Conservation (phyloP, 2,888 invertebrate genomes). For the Hirtodrosophila trivittata region DNA sequence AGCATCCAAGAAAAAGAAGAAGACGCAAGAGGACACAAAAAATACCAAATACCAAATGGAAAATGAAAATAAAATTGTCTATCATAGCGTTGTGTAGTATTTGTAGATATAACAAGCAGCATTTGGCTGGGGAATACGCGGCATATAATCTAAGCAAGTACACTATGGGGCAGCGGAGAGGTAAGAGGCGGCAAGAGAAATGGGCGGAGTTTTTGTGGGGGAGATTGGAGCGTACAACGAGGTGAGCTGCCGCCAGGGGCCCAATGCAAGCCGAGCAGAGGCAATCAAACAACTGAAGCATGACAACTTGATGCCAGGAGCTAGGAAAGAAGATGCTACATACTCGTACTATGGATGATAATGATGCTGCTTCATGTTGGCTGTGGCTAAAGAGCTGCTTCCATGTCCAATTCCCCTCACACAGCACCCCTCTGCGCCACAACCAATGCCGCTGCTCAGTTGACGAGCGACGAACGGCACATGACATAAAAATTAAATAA, state of each 20-base stretch:
- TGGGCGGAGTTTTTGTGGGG: not conserved
- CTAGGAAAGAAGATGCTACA: slow-evolving; percentile 45
- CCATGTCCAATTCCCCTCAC: not conserved
- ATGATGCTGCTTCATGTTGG: slow-evolving; percentile 16
- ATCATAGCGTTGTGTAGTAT: slow-evolving; percentile 29
- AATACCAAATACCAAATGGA: slow-evolving; percentile 50
- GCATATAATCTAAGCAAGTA: slow-evolving; percentile 38
- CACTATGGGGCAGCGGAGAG: not conserved
- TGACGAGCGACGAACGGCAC: slow-evolving; percentile 66
- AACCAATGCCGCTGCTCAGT: slow-evolving; percentile 14
- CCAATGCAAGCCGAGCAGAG: slow-evolving; percentile 72
- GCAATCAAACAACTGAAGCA: slow-evolving; percentile 78
- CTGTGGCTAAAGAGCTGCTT: slow-evolving; percentile 2
- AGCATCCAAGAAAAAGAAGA: not conserved
- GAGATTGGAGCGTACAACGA: slow-evolving; percentile 25
- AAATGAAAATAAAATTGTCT: slow-evolving; percentile 69
- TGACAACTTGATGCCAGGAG: slow-evolving; percentile 78
- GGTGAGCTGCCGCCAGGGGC: slow-evolving; percentile 62
- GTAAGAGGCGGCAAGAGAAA: not conserved
- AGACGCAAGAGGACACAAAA: slow-evolving; percentile 6
- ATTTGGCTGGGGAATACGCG: slow-evolving; percentile 63
- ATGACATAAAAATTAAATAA: slow-evolving; percentile 78
- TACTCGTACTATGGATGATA: slow-evolving; percentile 4
- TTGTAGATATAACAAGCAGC: slow-evolving; percentile 54
- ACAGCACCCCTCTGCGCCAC: not conserved